A percentile compares a stretch with the other conserved stretches of the same genome.
Evolutionary conservation across 92 coral and sea anemone species (phyloP).

Genomic region (Metridium senile): DNA sequence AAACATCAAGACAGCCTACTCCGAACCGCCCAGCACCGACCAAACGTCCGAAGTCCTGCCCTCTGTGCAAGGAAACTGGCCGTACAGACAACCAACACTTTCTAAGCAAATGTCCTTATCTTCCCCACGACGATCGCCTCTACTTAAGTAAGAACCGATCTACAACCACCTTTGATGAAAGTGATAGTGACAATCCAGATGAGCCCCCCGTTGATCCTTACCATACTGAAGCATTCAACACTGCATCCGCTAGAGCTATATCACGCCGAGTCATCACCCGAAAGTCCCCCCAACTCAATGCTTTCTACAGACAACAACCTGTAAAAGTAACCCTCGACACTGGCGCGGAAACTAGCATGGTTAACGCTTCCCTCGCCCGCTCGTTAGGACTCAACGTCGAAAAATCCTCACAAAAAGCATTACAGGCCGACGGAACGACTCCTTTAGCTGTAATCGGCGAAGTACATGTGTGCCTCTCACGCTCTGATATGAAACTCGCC

Average conservation of each 20-base stretch:
- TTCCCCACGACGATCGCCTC: conserved; percentile 45
- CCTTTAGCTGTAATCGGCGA: not conserved
- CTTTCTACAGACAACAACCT: conserved; percentile 41
- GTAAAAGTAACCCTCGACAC: conserved; percentile 46
- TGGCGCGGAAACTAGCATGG: conserved; percentile 61
- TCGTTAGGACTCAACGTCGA: not conserved
- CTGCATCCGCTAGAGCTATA: conserved; percentile 13
- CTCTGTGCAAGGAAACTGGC: conserved; percentile 51
- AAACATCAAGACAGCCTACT: conserved; percentile 4
- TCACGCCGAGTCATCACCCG: conserved; percentile 51
- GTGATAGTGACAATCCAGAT: conserved; percentile 15
- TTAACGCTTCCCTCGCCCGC: conserved; percentile 29
- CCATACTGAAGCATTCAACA: no score
- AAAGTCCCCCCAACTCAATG: conserved; percentile 22
- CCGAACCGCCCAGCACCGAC: conserved; percentile 9
- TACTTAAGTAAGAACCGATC: conserved; percentile 38
- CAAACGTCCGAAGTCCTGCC: conserved; percentile 42
- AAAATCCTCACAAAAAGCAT: not conserved
- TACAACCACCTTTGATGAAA: conserved; percentile 30
- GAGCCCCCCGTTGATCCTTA: not conserved
- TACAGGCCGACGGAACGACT: not conserved
- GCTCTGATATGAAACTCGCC: conserved; percentile 30
- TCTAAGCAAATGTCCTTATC: conserved; percentile 52
- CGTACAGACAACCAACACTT: conserved; percentile 36
- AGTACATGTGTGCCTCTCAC: conserved; percentile 37